A percentile compares a stretch with the other conserved stretches of the same genome.
phyloP scores from a whole-genome alignment of 2,113 vertebrate species.

The Protobothrops mucrosquamatus region DNA sequence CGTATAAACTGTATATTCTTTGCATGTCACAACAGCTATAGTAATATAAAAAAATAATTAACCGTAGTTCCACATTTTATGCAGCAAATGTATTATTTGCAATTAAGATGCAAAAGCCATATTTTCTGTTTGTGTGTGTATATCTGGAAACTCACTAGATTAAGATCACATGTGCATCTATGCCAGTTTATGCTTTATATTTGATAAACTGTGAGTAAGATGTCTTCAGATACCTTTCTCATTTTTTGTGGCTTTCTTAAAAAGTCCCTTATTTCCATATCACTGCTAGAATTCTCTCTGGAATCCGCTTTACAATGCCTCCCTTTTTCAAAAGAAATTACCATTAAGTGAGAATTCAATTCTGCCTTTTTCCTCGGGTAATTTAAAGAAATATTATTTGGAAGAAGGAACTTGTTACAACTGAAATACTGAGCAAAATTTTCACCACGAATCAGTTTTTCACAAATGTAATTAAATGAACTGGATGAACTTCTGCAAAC shows the following conservation, averaged over 20 bases:
- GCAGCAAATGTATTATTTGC: neutral
- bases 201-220: neutral
- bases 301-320: neutral
- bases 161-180: neutral
- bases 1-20: neutral
- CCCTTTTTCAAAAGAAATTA: neutral
- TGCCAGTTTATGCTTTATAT: neutral
- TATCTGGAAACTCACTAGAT: neutral
- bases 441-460: neutral
- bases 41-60: neutral
- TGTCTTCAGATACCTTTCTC: neutral
- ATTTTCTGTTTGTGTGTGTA: neutral
- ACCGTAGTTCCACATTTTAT: neutral
- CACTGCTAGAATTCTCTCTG: neutral
- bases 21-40: slow-evolving; percentile 23
- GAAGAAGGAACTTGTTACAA: neutral
- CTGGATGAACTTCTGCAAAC: neutral
- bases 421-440: neutral
- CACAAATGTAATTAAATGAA: neutral
- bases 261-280: neutral
- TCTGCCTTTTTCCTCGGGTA: neutral
- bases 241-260: neutral
- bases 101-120: neutral
- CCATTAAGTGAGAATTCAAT: neutral
- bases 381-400: neutral